Conservation (phyloP, 2,113 vertebrate genomes). For the Megaceryle maxima region DNA sequence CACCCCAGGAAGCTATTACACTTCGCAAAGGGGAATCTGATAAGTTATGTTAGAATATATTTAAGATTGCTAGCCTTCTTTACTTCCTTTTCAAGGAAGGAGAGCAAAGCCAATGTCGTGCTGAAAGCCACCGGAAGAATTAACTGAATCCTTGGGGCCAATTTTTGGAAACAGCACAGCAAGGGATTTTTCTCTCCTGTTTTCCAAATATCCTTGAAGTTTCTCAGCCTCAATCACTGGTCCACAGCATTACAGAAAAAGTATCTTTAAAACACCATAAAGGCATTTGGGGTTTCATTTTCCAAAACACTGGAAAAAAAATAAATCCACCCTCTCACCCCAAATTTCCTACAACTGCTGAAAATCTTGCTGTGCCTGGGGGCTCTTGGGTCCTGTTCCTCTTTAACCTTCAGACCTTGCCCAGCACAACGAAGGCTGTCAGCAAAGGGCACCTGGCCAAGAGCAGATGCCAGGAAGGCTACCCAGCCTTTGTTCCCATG, state of each 20-base stretch:
- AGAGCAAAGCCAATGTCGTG: neutral
- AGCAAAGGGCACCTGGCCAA: conserved; percentile 12
- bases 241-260: neutral
- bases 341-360: neutral
- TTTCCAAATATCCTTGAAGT: neutral
- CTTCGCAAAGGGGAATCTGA: neutral
- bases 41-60: neutral
- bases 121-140: neutral
- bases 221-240: neutral
- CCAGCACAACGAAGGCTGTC: neutral
- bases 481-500: neutral
- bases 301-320: neutral
- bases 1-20: neutral
- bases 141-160: neutral
- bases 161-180: neutral
- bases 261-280: neutral
- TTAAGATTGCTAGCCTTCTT: neutral
- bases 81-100: conserved; percentile 16
- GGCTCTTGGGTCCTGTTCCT: neutral
- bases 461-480: neutral
- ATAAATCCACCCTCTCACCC: neutral
- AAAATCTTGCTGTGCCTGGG: neutral
- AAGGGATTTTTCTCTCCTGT: neutral
- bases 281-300: neutral
- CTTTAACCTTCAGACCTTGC: neutral